A percentile compares a stretch with the other conserved stretches of the same genome.
These are phyloP conservation scores for Dryobotodes eremita DNA, from an alignment of 2,888 invertebrate species.

Conservation along the genomic window DNA sequence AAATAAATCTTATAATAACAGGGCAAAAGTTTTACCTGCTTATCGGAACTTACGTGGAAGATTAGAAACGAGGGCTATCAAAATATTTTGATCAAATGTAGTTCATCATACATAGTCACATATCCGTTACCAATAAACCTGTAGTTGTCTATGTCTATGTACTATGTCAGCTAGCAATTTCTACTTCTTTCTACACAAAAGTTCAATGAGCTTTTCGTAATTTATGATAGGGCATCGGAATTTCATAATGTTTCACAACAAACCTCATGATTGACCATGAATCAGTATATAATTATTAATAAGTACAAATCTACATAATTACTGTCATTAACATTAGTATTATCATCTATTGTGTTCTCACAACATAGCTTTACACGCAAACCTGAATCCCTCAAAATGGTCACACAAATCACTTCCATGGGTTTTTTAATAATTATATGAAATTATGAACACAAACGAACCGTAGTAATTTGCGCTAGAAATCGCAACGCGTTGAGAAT, in stretches of 20 bases:
- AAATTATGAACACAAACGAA: constrained; percentile 20
- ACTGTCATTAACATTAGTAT: constrained; percentile 16
- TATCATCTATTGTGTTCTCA: constrained; percentile 22
- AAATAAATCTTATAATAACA: not conserved
- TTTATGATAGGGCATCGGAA: not conserved
- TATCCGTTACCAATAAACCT: not conserved
- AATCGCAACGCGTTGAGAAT: constrained; percentile 33
- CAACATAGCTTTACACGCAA: constrained; percentile 32
- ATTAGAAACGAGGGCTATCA: not conserved
- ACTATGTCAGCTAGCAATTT: not conserved
- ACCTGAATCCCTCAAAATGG: constrained; percentile 25
- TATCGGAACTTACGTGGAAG: not conserved
- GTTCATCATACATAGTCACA: not conserved
- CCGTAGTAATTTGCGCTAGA: constrained; percentile 17
- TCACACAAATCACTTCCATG: constrained; percentile 33
- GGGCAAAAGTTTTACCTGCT: not conserved
- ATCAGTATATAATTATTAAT: constrained; percentile 8
- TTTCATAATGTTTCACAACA: constrained; percentile 6
- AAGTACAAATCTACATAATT: constrained; percentile 6
- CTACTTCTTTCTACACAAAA: not conserved
- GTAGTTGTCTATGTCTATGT: no score
- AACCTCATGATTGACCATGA: constrained; percentile 11
- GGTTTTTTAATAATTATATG: constrained; percentile 11
- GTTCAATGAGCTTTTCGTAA: constrained; percentile 12
- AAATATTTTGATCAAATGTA: not conserved